Evolutionary conservation across 2,113 vertebrate species (phyloP), one percentile per base, ranked within the genome.

Genomic region (Daboia siamensis): DNA sequence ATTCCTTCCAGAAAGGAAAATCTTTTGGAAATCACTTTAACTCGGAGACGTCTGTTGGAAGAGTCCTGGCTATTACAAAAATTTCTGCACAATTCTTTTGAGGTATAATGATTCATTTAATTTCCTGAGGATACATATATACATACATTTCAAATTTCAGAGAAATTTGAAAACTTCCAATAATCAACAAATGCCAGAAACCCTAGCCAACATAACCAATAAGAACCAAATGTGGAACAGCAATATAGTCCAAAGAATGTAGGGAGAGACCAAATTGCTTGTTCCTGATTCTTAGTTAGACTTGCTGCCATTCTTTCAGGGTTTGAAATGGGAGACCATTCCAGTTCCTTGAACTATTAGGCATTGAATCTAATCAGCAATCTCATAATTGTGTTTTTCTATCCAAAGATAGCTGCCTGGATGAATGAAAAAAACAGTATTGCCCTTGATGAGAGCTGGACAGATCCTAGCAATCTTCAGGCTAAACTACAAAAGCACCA

Each of bases 401-500:
- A 9, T 20, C 24, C 33, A 46, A 94, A 99, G 99, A 95, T 98
- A 93, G 98, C 96, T 90, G 94, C 96, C 3, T 99, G 99, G 99
- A 97, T 99, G 95, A 97, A 97, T 0, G 98, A 99, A 96, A 98
- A 98, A 95, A 98, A 97, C 4, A 97, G 96, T 2, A 97, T 98
- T 94, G 98, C 98, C 51, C 91, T 98, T 95, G 98, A 99, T 90
- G 98, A 98, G 26, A 98, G 93, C 94, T 98, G 98, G 98, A 97
- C 88, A 96, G 98, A 99, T 94, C 97, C 97, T 20, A 98, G 97
- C 94, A 98, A 97, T 91, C 96, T 98, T 89, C 98, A 98, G 97
- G 96, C 98, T 54, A 99, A 99, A 94, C 94, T 98, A 57, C 96
- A 97, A 93, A 98, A 98, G 92, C 99, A 98, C 89, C 98, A 98